Evolutionary conservation across 2,797 vertebrate species (phyloP).

Genomic region (Miichthys miiuy): DNA sequence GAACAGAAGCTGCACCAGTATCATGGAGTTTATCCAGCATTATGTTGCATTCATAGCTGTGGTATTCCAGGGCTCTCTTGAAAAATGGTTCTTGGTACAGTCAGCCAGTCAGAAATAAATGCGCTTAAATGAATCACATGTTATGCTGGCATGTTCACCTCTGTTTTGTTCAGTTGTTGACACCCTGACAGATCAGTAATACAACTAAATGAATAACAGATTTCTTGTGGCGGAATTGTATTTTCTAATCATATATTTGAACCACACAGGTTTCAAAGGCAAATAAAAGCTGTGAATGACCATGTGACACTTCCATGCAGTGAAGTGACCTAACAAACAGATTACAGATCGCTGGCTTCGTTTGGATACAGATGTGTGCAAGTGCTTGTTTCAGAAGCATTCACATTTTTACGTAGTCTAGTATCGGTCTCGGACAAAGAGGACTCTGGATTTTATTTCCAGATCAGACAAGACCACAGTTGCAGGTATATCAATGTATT

Average conservation of each 20-base stretch:
- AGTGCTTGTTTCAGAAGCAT: not conserved
- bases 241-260: not conserved
- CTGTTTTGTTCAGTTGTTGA: constrained; percentile 18
- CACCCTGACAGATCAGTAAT: constrained; percentile 7
- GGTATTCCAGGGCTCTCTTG: not conserved
- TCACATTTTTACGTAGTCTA: no score
- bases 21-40: constrained; percentile 11
- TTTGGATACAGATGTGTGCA: not conserved
- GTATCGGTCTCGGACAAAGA: no score
- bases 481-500: no score
- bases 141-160: not conserved
- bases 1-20: not conserved
- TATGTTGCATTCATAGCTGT: constrained; percentile 14
- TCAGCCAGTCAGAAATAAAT: constrained; percentile 13
- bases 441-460: no score
- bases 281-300: no score
- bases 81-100: constrained; percentile 7
- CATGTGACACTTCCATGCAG: no score
- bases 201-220: not conserved
- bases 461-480: no score
- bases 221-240: not conserved
- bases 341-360: not conserved
- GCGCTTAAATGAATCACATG: not conserved
- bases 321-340: no score
- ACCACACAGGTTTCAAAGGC: not conserved